phyloP scores from a whole-genome alignment of 2,797 vertebrate genomes.

The Enoplosus armatus region DNA sequence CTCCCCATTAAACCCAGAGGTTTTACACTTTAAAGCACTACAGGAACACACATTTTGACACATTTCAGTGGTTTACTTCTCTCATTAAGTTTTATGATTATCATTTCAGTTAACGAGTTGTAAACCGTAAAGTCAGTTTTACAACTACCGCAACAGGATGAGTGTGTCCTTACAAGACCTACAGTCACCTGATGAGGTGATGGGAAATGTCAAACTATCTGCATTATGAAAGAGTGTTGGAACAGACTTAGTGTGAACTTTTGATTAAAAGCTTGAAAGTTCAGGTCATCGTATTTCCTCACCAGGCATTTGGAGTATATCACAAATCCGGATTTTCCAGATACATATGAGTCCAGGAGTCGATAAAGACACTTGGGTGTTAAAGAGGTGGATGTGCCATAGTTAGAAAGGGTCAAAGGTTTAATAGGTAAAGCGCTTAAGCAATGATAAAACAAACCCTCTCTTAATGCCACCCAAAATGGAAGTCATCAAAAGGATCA shows the following conservation, averaged over 20 bases:
- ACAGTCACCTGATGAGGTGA: conserved; percentile 5
- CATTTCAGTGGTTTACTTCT: conserved; percentile 30
- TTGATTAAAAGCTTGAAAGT: conserved; percentile 57
- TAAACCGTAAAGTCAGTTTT: conserved; percentile 35
- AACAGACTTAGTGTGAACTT: conserved; percentile 49
- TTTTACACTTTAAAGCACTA: conserved; percentile 22
- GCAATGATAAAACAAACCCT: conserved; percentile 72
- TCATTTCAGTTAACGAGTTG: conserved; percentile 47
- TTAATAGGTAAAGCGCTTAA: conserved; percentile 71
- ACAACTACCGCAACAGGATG: conserved; percentile 23
- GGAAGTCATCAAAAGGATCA: conserved; percentile 52
- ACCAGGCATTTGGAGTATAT: conserved; percentile 29
- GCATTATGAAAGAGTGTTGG: conserved; percentile 29
- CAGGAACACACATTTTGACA: conserved; percentile 27
- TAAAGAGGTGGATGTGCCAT: conserved; percentile 49
- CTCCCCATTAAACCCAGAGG: conserved; percentile 29
- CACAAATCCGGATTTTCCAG: conserved; percentile 59
- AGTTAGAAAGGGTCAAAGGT: conserved; percentile 57
- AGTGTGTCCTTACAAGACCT: conserved; percentile 2
- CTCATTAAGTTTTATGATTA: conserved; percentile 38
- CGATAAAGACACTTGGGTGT: conserved; percentile 60
- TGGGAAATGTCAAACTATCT: conserved; percentile 38
- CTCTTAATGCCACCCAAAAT: conserved; percentile 43
- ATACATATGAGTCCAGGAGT: conserved; percentile 35
- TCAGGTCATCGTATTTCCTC: conserved; percentile 44